Percentiles rank a stretch among this genome's conserved stretches.
Conservation (phyloP, 35 echinoderm and acorn worm genomes). For the Patiria miniata region DNA sequence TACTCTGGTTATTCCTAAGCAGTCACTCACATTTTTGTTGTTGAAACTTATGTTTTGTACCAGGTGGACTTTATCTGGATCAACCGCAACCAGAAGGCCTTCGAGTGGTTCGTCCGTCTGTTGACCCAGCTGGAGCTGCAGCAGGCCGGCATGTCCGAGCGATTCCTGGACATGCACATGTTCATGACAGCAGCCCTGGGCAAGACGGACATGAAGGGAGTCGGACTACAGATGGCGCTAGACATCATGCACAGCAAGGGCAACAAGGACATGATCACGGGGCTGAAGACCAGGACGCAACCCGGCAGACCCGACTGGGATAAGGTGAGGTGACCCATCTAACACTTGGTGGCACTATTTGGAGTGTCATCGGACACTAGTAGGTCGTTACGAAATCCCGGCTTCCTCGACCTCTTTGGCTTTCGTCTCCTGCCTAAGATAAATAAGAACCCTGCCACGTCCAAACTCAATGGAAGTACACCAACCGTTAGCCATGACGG, state of each 20-base stretch:
- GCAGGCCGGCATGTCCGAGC: conserved; percentile 84
- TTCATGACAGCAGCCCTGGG: conserved; percentile 94
- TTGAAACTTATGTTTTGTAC: background rate
- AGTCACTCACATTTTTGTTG: too few relatives aligned
- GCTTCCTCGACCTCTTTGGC: too few relatives aligned
- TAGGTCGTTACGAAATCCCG: too few relatives aligned
- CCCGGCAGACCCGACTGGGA: conserved; percentile 94
- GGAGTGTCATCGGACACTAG: too few relatives aligned
- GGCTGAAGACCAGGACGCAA: conserved; percentile 94
- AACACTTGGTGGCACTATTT: too few relatives aligned
- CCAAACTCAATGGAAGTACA: too few relatives aligned
- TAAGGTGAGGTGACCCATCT: conserved; percentile 71
- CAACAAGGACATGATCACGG: conserved; percentile 90
- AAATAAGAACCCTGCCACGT: too few relatives aligned
- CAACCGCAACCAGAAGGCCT: conserved; percentile 93
- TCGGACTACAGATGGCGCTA: conserved; percentile 99
- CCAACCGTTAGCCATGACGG: too few relatives aligned
- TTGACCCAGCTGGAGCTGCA: conserved; percentile 92
- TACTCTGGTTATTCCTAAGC: too few relatives aligned
- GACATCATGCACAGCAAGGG: conserved; percentile 95
- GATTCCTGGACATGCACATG: conserved; percentile 97
- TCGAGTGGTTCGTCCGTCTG: conserved; percentile 97
- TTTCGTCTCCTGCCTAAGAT: too few relatives aligned
- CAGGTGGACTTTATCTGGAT: conserved; percentile 99
- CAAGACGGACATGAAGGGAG: conserved; percentile 98